Evolutionary conservation across 2,888 invertebrate species (phyloP).

Genomic region (Mimumesa dahlbomi): DNA sequence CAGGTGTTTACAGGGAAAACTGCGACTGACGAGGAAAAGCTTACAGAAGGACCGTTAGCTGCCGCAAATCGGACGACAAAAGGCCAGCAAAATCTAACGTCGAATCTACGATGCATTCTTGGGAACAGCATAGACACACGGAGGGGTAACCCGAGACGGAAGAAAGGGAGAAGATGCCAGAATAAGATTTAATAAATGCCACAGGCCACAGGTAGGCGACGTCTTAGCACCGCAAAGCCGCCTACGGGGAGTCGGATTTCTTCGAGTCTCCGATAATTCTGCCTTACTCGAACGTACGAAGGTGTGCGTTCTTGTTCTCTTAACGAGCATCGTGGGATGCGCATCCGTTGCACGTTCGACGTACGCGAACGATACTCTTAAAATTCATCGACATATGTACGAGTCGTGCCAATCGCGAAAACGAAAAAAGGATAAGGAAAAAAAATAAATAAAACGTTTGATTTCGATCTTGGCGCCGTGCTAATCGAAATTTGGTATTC

Average conservation of each 20-base stretch:
- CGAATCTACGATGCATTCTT: constrained; percentile 37
- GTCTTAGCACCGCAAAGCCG: constrained; percentile 66
- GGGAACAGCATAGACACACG: constrained; percentile 30
- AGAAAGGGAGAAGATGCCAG: constrained; percentile 64
- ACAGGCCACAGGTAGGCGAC: constrained; percentile 68
- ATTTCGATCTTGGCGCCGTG: constrained; percentile 12
- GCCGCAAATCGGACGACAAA: constrained; percentile 52
- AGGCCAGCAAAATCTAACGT: constrained; percentile 39
- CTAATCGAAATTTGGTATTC: constrained; percentile 39
- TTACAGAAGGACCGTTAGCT: background rate
- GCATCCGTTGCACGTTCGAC: constrained; percentile 38
- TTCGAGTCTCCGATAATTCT: constrained; percentile 55
- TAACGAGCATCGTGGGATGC: constrained; percentile 46
- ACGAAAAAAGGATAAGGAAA: background rate
- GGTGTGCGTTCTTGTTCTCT: constrained; percentile 17
- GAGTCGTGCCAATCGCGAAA: too few species aligned
- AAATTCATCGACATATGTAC: background rate
- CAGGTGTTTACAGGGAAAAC: background rate
- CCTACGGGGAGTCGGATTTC: constrained; percentile 68
- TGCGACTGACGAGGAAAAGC: constrained; percentile 1
- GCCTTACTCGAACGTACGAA: constrained; percentile 6
- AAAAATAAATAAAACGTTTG: background rate
- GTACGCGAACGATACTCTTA: background rate
- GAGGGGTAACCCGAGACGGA: constrained; percentile 67
- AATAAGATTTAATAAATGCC: constrained; percentile 77